phyloP scores from a whole-genome alignment of 2,113 vertebrate species.

The Pan paniscus region DNA sequence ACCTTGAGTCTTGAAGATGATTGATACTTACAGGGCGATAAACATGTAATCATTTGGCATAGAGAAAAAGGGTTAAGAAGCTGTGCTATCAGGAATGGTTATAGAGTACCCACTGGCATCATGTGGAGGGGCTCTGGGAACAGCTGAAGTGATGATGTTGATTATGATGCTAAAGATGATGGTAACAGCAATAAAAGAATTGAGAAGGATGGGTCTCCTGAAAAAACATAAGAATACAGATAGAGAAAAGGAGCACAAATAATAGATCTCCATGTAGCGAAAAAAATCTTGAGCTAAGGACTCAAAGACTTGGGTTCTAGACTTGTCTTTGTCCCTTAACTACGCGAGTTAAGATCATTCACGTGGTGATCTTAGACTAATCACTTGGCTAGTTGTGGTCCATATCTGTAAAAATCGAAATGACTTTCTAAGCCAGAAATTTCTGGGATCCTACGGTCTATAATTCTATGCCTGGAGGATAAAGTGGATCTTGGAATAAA shows the following conservation, averaged over 20 bases:
- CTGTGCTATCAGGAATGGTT: neutral
- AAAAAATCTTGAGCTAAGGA: neutral
- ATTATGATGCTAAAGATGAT: neutral
- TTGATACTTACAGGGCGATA: neutral
- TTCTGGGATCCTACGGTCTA: neutral
- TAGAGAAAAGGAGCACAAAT: constrained; percentile 15
- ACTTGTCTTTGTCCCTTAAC: neutral
- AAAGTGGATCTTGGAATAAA: constrained; percentile 19
- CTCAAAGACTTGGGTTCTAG: neutral
- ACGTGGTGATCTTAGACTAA: neutral
- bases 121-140: neutral
- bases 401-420: neutral
- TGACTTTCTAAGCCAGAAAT: neutral
- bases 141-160: neutral
- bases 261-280: neutral
- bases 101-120: neutral
- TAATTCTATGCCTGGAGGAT: neutral
- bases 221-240: neutral
- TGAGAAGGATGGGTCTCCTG: neutral
- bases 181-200: neutral
- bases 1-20: neutral
- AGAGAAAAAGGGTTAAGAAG: neutral
- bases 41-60: neutral
- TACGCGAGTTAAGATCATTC: neutral
- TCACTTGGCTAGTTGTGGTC: neutral